Percentiles rank a stretch among this genome's conserved stretches.
These are phyloP conservation scores for Tachysurus vachellii DNA, from an alignment of 2,113 vertebrate genomes.

Conservation along the genomic window DNA sequence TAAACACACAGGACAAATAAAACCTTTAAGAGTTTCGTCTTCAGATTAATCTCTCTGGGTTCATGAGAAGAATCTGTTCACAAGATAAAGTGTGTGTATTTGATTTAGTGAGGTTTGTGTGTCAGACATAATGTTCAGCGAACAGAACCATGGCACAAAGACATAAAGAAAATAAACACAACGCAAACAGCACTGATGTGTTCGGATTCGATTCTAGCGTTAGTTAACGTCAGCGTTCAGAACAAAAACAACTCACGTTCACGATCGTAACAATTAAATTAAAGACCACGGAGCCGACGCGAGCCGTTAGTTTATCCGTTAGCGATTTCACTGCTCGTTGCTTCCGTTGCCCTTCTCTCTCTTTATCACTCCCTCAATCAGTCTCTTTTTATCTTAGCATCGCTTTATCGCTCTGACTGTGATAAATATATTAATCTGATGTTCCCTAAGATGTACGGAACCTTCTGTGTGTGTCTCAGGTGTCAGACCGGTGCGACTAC, in stretches of 20 bases:
- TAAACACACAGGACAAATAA: not conserved
- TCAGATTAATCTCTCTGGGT: not conserved
- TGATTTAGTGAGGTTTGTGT: not conserved
- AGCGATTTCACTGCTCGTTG: not conserved
- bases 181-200: not conserved
- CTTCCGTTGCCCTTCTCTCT: not conserved
- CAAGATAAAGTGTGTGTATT: not conserved
- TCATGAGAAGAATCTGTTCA: not conserved
- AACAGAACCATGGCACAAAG: not conserved
- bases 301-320: not conserved
- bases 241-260: not conserved
- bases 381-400: not conserved
- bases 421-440: not conserved
- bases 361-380: not conserved
- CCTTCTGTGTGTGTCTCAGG: slow-evolving; percentile 70
- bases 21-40: not conserved
- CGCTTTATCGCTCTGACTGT: not conserved
- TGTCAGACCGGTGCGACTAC: slow-evolving; percentile 92
- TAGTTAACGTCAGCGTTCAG: not conserved
- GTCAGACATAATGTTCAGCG: not conserved
- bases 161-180: not conserved
- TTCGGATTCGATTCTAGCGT: not conserved
- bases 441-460: not conserved
- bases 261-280: not conserved
- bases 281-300: not conserved